Evolutionary conservation across 2,797 vertebrate species (phyloP), one percentile per base, ranked within the genome.

Genomic region (Hipposideros larvatus): DNA sequence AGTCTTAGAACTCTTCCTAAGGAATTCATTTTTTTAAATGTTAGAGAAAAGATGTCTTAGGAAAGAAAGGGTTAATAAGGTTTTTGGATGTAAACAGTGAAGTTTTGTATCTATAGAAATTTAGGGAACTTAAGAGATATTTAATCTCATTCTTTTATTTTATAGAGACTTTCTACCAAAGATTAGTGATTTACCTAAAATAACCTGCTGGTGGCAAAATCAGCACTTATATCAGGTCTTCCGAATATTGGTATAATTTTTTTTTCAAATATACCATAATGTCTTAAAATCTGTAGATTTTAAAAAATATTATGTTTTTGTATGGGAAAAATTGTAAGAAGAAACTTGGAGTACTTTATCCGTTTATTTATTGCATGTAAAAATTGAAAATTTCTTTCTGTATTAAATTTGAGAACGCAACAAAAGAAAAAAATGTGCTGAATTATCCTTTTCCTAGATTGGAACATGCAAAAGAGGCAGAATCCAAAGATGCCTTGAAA

Each of bases 381-480:
- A 48, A 89, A 73, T 24, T 75, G 61, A 77, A 86, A 94, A 71
- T 66, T 80, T 78, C 8, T 71, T 92, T 57, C 51, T 89, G 16
- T 71, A 59, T 94, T 87, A 93, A 96, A 82, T 85, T 65, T 87
- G 61, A 95, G 31, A 46, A 55, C 79, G 43, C 21, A 77, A 51
- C 55, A 34, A 90, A 65, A 46, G 63, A 71, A 37, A 84, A 83
- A 14, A 37, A 77, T 37, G 55, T 96, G 34, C 26, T 87, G 75
- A 95, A 83, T 74, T 19, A 7, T 84, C 11, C 41, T 97, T 96
- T 92, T 96, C 95, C 55, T 98, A 99, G 99, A 97, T 98, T 99
- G 99, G 99, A 99, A 97, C 99, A 99, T 98, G 99, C 99, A 96
- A 99, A 99, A 98, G 99, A 99, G 97, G 99, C 99, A 14, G 99